Evolutionary conservation across 2,888 invertebrate genomes (phyloP).

Genomic region (Pilophorus perplexus): DNA sequence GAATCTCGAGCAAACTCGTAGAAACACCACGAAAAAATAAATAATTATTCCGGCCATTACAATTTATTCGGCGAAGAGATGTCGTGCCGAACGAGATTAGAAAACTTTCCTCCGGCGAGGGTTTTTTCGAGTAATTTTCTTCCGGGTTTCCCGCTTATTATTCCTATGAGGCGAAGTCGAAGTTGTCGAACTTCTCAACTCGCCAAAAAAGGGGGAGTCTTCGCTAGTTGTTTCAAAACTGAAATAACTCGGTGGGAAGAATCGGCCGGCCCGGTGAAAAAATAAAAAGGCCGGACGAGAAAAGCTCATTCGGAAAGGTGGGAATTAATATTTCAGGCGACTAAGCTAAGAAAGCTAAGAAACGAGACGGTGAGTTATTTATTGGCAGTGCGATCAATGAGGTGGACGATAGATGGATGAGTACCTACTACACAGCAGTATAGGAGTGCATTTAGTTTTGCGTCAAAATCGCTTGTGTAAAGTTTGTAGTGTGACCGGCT

Average conservation of each 20-base stretch:
- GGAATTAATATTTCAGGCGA: neutral
- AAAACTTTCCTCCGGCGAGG: conserved; percentile 5
- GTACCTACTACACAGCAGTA: too few relatives aligned
- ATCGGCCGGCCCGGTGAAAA: neutral
- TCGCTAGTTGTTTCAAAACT: neutral
- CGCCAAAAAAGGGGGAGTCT: neutral
- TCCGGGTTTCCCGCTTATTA: neutral
- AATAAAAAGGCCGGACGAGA: neutral
- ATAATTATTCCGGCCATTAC: too few relatives aligned
- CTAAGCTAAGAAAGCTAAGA: too few relatives aligned
- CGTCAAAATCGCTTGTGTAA: too few relatives aligned
- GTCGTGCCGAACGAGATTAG: conserved; percentile 17
- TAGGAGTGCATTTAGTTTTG: too few relatives aligned
- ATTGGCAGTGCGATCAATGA: too few relatives aligned
- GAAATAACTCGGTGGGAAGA: neutral
- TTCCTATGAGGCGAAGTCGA: neutral
- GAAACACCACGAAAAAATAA: too few relatives aligned
- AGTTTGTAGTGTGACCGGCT: too few relatives aligned
- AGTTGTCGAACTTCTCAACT: conserved; percentile 9
- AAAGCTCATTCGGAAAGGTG: neutral
- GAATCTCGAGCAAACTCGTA: too few relatives aligned
- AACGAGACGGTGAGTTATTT: too few relatives aligned
- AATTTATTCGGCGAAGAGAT: conserved; percentile 1
- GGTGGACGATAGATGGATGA: too few relatives aligned
- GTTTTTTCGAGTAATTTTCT: conserved; percentile 7